A percentile compares a stretch with the other conserved stretches of the same genome.
These are phyloP conservation scores for Callionymus lyra DNA, from an alignment of 2,113 vertebrate species.

Conservation along the genomic window DNA sequence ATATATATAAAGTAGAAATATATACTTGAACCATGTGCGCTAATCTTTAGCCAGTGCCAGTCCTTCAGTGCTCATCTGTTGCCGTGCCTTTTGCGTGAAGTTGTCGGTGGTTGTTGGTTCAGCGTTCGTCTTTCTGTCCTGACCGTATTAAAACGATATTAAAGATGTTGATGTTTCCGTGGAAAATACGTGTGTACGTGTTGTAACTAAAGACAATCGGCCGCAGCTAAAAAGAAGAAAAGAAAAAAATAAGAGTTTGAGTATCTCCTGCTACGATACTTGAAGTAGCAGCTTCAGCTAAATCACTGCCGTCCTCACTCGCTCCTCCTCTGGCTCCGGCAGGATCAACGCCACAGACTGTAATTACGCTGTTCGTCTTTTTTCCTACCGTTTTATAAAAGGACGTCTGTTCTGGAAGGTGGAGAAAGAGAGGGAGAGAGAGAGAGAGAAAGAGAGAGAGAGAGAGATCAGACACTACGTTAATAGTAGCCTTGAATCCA, in stretches of 20 bases:
- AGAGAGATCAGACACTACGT: conserved; percentile 17
- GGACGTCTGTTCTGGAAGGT: too few species aligned
- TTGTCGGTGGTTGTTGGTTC: conserved; percentile 17
- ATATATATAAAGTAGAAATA: conserved; percentile 16
- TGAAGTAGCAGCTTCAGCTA: conserved; percentile 48
- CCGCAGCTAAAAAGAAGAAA: conserved; percentile 33
- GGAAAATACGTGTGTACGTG: conserved; percentile 17
- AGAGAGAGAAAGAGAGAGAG: too few species aligned
- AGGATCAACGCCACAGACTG: conserved; percentile 29
- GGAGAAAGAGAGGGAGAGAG: neutral
- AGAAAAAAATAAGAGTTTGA: too few species aligned
- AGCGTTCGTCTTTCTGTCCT: neutral
- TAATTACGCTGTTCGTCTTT: conserved; percentile 20
- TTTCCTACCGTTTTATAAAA: conserved; percentile 5
- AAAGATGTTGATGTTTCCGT: conserved; percentile 1
- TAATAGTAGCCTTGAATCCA: conserved; percentile 23
- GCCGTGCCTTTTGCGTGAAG: conserved; percentile 43
- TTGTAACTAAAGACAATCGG: conserved; percentile 48
- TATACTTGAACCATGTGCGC: conserved; percentile 41
- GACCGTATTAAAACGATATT: conserved; percentile 1
- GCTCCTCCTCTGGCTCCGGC: conserved; percentile 14
- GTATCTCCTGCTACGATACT: too few species aligned
- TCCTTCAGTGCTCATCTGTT: conserved; percentile 38
- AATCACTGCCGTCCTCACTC: conserved; percentile 56
- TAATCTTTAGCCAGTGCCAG: conserved; percentile 31